Base-by-base conservation (phyloP, 2,888 invertebrate genomes). In the Cactoblastis cactorum region DNA sequence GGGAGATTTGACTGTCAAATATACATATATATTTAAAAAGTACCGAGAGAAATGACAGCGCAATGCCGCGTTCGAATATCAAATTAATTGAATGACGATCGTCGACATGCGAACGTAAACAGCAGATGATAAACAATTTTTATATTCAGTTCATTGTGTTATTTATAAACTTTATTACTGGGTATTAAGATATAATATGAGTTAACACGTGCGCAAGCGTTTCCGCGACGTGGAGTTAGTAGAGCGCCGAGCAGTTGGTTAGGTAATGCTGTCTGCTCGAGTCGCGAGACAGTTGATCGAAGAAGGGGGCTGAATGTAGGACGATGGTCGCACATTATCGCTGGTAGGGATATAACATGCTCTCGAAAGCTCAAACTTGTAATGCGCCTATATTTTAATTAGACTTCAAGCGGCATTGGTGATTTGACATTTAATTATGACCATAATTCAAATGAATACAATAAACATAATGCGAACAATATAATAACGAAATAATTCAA, bases 241-340 rank as follows among this genome's bases (percentile, higher is more conserved):
- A 71, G 79, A 82, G 71, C 82, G 76, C 68, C 69, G 73, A 75
- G 71, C 80, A 71, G 79, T 74, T 73, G 79, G 84, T 85, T 84
- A 82, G 81, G 84, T 83, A 87, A 86, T 85, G 83, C 77, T 74
- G 47, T 80, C 81, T 80, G 73, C 77, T 66, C 72, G 69, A 77
- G 80, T 76, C 78, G 74, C 72, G 69, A 77, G 80, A 77, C 78
- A 74, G 77, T 77, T 76, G 80, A 80, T 80, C 78, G 77, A 80
- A 78, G 77, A 79, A 84, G 84, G 81, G 83, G 83, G 83, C 83
- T 83, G 71, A 80, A 87, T 85, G 85, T 86, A 82, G 84, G 83
- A 78, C 85, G 79, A 77, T 59, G 61, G 63, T 63, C 65, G 63
- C 58, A 62, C 57, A 64, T 65, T 68, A 67, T 64, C 61, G 62